Evolutionary conservation across 2,888 invertebrate species (phyloP), one percentile per base, ranked within the genome.

Genomic region (Drosophila limbata): DNA sequence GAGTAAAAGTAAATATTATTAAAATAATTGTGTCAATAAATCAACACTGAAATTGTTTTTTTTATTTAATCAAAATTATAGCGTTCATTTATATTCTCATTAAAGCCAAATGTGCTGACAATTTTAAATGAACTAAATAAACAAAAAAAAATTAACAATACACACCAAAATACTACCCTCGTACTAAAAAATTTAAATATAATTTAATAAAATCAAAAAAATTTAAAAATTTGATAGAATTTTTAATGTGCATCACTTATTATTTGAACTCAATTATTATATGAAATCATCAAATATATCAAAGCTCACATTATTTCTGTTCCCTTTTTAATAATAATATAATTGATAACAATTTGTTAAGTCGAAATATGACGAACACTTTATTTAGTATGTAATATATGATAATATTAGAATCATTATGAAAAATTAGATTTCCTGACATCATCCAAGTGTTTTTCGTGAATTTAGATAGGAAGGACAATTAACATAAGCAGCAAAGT

Each of bases 401-500:
- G 4, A 33, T 33, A 33, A 28, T 8, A 28, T 28, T 28, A 2
- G 11, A 42, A 42, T 42, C 19, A 17, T 11, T 19, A 1, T 2
- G 6, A 48, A 13, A 5, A 33, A 3, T 52, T 39, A 28, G 3
- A 25, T 25, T 21, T 11, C 3, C 21, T 35, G 15, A 4, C 35
- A 51, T 19, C 19, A 21, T 21, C n/a, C 8, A 51, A 44, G 10
- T 33, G 13, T 10, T 33, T 21, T 1, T 42, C 10, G 2, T n/a
- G 31, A 42, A 35, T 11, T 25, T 1, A 45, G 8, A 13, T 15
- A 37, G 15, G 6, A 37, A 10, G 15, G 21, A 25, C 21, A 42
- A 47, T 37, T 11, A 15, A 42, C 19, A 37, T 45, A 44, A 13
- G 40, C 48, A 13, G 40, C 48, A n/a, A 31, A 60, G 37, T 63